phyloP scores from a whole-genome alignment of 2,113 vertebrate species.

The Scomber scombrus region DNA sequence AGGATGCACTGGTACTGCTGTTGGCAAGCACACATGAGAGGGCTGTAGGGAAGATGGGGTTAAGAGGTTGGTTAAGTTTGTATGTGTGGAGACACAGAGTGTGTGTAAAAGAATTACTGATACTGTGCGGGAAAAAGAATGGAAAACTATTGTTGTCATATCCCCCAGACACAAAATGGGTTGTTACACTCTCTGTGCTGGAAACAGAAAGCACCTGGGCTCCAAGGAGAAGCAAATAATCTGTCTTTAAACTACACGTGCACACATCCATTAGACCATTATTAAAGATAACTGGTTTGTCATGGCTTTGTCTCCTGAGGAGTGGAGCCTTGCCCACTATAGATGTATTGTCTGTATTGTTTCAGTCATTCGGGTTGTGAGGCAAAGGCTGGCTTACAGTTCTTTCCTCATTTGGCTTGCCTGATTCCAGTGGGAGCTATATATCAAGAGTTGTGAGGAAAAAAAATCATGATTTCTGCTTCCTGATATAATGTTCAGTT shows the following conservation, averaged over 20 bases:
- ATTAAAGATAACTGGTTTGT: constrained; percentile 65
- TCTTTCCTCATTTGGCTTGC: constrained; percentile 43
- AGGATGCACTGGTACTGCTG: constrained; percentile 67
- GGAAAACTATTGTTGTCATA: constrained; percentile 37
- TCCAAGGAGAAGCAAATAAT: constrained; percentile 55
- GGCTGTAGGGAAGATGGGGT: constrained; percentile 37
- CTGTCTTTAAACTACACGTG: constrained; percentile 28
- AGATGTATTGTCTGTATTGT: constrained; percentile 38
- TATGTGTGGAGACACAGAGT: background rate
- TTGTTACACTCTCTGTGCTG: constrained; percentile 20
- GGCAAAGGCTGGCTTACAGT: constrained; percentile 19
- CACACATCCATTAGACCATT: constrained; percentile 46
- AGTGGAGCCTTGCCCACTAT: constrained; percentile 28
- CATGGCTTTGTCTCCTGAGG: constrained; percentile 49
- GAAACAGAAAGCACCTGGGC: constrained; percentile 55
- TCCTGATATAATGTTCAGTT: constrained; percentile 10
- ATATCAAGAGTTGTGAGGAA: constrained; percentile 17
- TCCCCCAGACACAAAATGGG: constrained; percentile 34
- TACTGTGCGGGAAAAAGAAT: constrained; percentile 43
- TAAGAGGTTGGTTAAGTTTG: constrained; percentile 31
- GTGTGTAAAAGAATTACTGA: background rate
- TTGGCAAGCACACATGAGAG: constrained; percentile 52
- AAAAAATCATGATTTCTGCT: constrained; percentile 11
- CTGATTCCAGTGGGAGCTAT: constrained; percentile 14
- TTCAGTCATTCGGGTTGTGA: constrained; percentile 51